These are phyloP conservation scores for Agriopis marginaria DNA, from an alignment of 2,888 invertebrate genomes.

Conservation along the genomic window DNA sequence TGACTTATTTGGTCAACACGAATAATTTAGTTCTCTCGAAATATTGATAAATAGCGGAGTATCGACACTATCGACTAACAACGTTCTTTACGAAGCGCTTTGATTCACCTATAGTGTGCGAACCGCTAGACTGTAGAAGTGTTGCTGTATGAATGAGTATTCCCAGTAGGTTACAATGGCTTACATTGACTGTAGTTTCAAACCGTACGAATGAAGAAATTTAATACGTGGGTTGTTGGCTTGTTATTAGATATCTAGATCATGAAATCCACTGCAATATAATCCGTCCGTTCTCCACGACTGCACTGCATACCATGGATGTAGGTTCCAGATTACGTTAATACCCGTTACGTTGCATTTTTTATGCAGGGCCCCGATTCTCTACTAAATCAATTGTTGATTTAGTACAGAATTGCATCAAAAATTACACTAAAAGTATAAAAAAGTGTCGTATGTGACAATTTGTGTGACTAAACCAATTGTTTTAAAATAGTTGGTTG, in stretches of 20 bases:
- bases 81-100: too few species aligned
- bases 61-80: too few species aligned
- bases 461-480: not conserved
- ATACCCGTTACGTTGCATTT: constrained; percentile 28
- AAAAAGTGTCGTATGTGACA: too few species aligned
- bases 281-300: constrained; percentile 11
- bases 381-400: not conserved
- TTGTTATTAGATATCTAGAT: constrained; percentile 21
- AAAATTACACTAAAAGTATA: too few species aligned
- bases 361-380: not conserved
- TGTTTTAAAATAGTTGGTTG: too few species aligned
- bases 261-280: constrained; percentile 35
- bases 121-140: too few species aligned
- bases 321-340: constrained; percentile 28
- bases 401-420: too few species aligned
- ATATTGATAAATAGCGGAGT: too few species aligned
- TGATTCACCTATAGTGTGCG: too few species aligned
- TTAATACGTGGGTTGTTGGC: not conserved
- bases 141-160: too few species aligned
- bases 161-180: too few species aligned
- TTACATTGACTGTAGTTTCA: too few species aligned
- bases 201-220: not conserved
- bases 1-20: constrained; percentile 3
- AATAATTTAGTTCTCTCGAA: not conserved
- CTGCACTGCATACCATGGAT: constrained; percentile 15